These are phyloP conservation scores for Baronia brevicornis DNA, from an alignment of 2,888 invertebrate species.

Conservation along the genomic window DNA sequence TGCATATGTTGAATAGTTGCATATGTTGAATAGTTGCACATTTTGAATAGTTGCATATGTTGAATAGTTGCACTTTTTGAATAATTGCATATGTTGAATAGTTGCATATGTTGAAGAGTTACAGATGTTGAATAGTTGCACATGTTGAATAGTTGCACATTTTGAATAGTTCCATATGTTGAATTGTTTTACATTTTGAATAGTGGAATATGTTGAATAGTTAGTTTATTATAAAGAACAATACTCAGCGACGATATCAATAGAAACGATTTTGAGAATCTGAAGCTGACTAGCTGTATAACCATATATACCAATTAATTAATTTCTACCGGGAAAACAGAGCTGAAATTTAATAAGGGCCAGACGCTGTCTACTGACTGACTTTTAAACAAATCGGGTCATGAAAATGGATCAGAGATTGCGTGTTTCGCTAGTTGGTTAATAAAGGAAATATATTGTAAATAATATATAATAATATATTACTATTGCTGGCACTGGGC, in stretches of 20 bases:
- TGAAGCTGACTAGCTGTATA: no score
- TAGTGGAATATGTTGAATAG: no score
- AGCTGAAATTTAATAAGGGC: slow-evolving; percentile 63
- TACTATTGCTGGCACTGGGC: slow-evolving; percentile 49
- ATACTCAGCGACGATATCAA: no score
- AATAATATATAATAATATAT: no score
- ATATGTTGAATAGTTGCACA: background rate
- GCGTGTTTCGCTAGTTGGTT: slow-evolving; percentile 65
- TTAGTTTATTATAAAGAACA: no score
- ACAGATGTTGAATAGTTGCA: background rate
- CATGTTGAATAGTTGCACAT: no score
- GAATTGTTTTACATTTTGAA: no score
- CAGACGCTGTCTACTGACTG: slow-evolving; percentile 53
- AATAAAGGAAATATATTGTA: slow-evolving; percentile 70
- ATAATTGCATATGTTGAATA: background rate
- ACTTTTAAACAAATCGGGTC: slow-evolving; percentile 61
- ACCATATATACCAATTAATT: slow-evolving; percentile 37
- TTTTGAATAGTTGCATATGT: background rate
- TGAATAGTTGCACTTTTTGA: background rate
- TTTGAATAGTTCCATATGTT: no score
- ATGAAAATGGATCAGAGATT: slow-evolving; percentile 71
- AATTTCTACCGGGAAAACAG: slow-evolving; percentile 59
- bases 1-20: background rate
- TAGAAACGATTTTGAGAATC: no score
- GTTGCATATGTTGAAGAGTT: background rate